phyloP scores from a whole-genome alignment of 2,113 vertebrate species.

The Sinocyclocheilus rhinocerous region DNA sequence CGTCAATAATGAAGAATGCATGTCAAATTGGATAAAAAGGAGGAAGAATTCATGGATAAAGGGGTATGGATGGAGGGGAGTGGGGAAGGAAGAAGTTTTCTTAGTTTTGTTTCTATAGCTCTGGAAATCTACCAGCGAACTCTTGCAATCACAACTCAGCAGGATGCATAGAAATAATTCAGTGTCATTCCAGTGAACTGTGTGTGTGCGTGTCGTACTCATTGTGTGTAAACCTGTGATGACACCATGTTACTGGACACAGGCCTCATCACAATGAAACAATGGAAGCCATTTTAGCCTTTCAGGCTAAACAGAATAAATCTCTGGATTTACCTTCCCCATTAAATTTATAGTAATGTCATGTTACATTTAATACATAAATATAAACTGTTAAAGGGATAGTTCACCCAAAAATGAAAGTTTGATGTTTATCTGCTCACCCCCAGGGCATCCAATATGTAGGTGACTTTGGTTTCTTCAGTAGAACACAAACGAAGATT shows the following conservation, averaged over 20 bases:
- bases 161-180: neutral
- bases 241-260: constrained; percentile 73
- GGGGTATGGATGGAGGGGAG: constrained; percentile 62
- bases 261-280: constrained; percentile 61
- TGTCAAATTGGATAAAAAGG: neutral
- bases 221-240: constrained; percentile 71
- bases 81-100: constrained; percentile 66
- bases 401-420: too few relatives aligned
- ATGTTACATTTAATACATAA: neutral
- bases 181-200: constrained; percentile 45
- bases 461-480: too few relatives aligned
- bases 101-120: constrained; percentile 58
- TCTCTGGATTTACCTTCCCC: neutral
- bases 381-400: neutral
- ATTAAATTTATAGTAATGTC: neutral
- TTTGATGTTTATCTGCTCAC: too few relatives aligned
- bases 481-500: too few relatives aligned
- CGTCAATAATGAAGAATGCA: neutral
- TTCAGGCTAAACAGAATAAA: constrained; percentile 2
- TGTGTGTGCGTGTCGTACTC: constrained; percentile 27
- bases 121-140: neutral
- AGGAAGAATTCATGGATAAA: constrained; percentile 19
- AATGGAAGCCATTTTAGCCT: constrained; percentile 41
- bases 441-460: too few relatives aligned
- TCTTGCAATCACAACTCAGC: constrained; percentile 24